These are phyloP conservation scores for Fringilla coelebs DNA, from an alignment of 2,797 vertebrate genomes.

Conservation along the genomic window DNA sequence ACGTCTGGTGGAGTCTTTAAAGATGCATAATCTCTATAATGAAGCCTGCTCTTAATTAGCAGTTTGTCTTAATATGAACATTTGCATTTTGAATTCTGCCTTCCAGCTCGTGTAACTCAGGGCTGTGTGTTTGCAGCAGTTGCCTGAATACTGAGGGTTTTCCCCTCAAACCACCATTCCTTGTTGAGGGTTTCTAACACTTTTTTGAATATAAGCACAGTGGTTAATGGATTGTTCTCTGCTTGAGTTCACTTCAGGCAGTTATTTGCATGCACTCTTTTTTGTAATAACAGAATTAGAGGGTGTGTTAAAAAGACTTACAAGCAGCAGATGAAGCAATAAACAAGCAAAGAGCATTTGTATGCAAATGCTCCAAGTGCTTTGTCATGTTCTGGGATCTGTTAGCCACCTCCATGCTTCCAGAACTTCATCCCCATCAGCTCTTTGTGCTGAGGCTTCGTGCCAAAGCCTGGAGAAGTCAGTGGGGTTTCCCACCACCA, in stretches of 20 bases:
- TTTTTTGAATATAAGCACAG: not conserved
- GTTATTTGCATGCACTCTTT: not conserved
- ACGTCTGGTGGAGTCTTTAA: not conserved
- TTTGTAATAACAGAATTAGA: conserved; percentile 29
- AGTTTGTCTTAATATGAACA: not conserved
- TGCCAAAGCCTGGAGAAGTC: not conserved
- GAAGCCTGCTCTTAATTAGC: conserved; percentile 15
- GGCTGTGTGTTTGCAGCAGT: not conserved
- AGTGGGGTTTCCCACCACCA: not conserved
- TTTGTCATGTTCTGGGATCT: conserved; percentile 19
- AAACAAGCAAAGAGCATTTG: conserved; percentile 1
- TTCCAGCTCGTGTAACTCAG: not conserved
- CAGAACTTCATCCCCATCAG: not conserved
- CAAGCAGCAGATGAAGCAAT: conserved; percentile 22
- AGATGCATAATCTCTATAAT: not conserved
- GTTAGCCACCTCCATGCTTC: not conserved
- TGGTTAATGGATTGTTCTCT: not conserved
- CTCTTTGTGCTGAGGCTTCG: not conserved
- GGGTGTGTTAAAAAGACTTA: conserved; percentile 18
- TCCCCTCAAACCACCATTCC: not conserved
- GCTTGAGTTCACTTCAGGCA: not conserved
- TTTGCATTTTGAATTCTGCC: not conserved
- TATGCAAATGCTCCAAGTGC: not conserved
- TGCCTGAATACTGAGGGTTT: not conserved
- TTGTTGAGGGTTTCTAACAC: not conserved